These are phyloP conservation scores for Diloba caeruleocephala DNA, from an alignment of 2,888 invertebrate genomes.

Conservation along the genomic window DNA sequence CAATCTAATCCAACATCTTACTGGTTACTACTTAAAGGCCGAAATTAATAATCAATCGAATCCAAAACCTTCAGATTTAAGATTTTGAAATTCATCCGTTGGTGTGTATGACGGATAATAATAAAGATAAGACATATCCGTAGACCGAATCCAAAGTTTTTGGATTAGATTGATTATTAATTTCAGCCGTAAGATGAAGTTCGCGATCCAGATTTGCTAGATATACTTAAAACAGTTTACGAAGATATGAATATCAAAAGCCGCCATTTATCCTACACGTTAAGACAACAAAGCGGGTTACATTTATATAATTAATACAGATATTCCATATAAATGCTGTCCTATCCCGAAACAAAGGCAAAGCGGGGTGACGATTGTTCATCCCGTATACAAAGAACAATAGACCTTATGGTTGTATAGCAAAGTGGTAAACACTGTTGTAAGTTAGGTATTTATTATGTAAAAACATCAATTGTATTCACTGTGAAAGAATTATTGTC, in stretches of 20 bases:
- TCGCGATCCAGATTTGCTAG: slow-evolving; percentile 4
- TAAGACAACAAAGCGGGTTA: slow-evolving; percentile 35
- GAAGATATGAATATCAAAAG: slow-evolving; percentile 18
- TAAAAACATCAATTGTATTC: slow-evolving; percentile 41
- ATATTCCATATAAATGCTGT: slow-evolving; percentile 29
- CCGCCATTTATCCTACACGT: slow-evolving; percentile 6
- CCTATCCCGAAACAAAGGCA: slow-evolving; percentile 31
- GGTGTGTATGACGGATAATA: too few relatives aligned
- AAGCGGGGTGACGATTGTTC: slow-evolving; percentile 36
- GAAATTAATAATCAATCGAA: too few relatives aligned
- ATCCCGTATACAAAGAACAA: slow-evolving; percentile 41
- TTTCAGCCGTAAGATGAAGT: slow-evolving; percentile 9
- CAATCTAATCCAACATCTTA: too few relatives aligned
- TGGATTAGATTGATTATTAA: too few relatives aligned
- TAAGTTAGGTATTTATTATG: slow-evolving; percentile 1
- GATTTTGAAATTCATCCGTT: too few relatives aligned
- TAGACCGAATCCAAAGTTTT: too few relatives aligned
- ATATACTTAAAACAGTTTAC: slow-evolving; percentile 22
- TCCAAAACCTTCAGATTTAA: too few relatives aligned
- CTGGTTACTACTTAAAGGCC: too few relatives aligned
- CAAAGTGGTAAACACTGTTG: slow-evolving; percentile 3
- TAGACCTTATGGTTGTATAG: slow-evolving; percentile 28
- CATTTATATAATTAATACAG: slow-evolving; percentile 47
- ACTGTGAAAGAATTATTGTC: slow-evolving; percentile 20
- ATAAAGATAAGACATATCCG: too few relatives aligned